Base-by-base conservation (phyloP, 2,888 invertebrate species). In the Omphaloscelis lunosa region DNA sequence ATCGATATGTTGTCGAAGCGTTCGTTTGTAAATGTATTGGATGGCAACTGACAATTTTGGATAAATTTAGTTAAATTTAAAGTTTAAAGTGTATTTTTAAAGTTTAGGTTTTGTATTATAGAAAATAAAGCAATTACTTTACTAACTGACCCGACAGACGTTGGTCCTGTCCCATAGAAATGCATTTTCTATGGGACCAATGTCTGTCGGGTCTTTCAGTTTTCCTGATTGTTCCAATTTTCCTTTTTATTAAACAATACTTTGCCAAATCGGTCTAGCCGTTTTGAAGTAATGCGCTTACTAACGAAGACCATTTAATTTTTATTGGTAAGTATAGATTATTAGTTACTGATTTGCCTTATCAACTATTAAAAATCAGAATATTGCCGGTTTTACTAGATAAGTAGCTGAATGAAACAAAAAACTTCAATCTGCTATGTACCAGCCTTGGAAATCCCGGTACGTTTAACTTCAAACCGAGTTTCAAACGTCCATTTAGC, bases 401-500 rank as follows among this genome's bases (percentile, higher is more conserved):
- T 45, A 20, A 20, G 29, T 23, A 39, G 34, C 53, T n/a, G 29
- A 34, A 51, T 56, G 41, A 45, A n/a, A 1, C n/a, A 39, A 65
- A 63, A 17, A 39, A 62, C 12, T 20, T 34, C 11, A 29, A 56
- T 27, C 34, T 56, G 11, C 11, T 39, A n/a, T 53, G 48, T 34
- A 15, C 39, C 39, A 70, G 51, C 23, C 68, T 61, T 69, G 71
- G 68, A 62, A 80, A 41, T 72, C 80, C 61, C 63, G 8, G 23
- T 48, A 65, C 23, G 11, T 51, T 68, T 66, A 34, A 51, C 9
- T 76, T 70, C 23, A 72, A 75, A 75, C 58, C 72, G 34, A 71
- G 17, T 82, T 79, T 62, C 23, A 62, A 75, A 51, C 58, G 45
- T 27, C n/a, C 80, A 71, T 61, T 79, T 63, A n/a, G 56, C 62